A percentile compares a stretch with the other conserved stretches of the same genome.
These are phyloP conservation scores for Vanessa cardui DNA, from an alignment of 2,888 invertebrate genomes.

Conservation along the genomic window DNA sequence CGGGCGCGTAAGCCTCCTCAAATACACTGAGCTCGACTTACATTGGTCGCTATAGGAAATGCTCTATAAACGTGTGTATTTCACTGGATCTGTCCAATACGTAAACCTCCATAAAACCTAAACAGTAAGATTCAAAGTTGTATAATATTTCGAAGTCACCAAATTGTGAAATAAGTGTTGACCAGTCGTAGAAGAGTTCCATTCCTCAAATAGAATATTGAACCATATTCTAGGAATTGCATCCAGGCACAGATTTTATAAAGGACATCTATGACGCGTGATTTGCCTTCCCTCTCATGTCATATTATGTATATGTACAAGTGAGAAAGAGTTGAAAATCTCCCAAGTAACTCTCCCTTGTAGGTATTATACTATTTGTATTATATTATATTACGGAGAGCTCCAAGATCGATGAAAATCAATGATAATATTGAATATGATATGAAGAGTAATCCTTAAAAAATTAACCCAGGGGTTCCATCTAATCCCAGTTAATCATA, in stretches of 20 bases:
- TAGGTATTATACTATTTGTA: too few relatives aligned
- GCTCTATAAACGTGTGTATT: constrained; percentile 1
- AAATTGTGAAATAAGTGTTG: constrained; percentile 2
- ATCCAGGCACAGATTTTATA: constrained; percentile 9
- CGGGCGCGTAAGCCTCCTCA: constrained; percentile 28
- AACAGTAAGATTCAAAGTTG: neutral
- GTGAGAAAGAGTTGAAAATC: constrained; percentile 2
- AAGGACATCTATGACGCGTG: neutral
- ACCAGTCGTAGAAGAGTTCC: neutral
- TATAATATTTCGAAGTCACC: neutral
- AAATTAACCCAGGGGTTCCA: too few relatives aligned
- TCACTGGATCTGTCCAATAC: neutral
- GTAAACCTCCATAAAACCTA: neutral
- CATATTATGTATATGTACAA: neutral
- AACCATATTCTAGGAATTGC: neutral
- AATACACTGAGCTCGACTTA: constrained; percentile 31
- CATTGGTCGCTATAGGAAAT: constrained; percentile 9
- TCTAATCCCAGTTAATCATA: too few relatives aligned
- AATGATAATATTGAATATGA: neutral
- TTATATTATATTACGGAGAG: neutral
- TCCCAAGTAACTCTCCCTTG: too few relatives aligned
- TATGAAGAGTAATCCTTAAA: neutral
- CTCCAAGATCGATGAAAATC: neutral
- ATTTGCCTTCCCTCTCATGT: neutral
- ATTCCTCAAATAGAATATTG: constrained; percentile 3